These are phyloP conservation scores for Drosophila lacertosa DNA, from an alignment of 1,140 invertebrate species.

Conservation along the genomic window DNA sequence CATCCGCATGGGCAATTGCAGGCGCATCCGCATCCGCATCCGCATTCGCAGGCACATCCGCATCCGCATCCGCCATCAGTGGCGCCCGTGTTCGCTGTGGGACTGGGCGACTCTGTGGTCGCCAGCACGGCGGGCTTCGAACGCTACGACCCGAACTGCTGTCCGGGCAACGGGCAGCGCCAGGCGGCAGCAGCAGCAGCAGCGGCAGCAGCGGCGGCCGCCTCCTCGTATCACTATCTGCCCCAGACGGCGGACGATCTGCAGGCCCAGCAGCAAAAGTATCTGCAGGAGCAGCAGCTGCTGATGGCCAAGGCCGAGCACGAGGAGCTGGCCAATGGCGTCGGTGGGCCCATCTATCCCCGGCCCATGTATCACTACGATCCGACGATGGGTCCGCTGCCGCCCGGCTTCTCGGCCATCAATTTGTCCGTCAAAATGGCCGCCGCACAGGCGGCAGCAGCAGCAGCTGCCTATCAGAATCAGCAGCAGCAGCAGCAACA, in stretches of 20 bases:
- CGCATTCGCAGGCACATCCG: constrained; percentile 78
- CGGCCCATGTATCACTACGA: constrained; percentile 93
- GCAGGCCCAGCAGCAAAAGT: constrained; percentile 85
- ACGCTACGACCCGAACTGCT: constrained; percentile 87
- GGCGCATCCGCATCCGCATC: constrained; percentile 63
- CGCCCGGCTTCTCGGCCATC: constrained; percentile 91
- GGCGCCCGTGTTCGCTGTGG: constrained; percentile 42
- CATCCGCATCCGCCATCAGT: constrained; percentile 81
- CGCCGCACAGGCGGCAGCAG: constrained; percentile 88
- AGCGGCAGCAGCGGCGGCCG: constrained; percentile 49
- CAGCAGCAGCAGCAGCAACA: constrained; percentile 74
- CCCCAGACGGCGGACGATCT: constrained; percentile 82
- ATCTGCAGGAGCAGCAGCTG: constrained; percentile 88
- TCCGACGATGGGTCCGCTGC: constrained; percentile 86
- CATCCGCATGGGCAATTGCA: constrained; percentile 49
- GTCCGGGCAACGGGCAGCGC: constrained; percentile 76
- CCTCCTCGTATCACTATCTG: constrained; percentile 86
- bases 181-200: constrained; percentile 32
- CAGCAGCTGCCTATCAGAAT: constrained; percentile 80
- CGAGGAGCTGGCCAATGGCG: constrained; percentile 84
- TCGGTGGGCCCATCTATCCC: constrained; percentile 89
- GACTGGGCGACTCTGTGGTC: constrained; percentile 69
- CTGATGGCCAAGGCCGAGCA: constrained; percentile 87
- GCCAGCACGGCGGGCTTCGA: constrained; percentile 89
- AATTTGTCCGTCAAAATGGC: constrained; percentile 94